A percentile compares a stretch with the other conserved stretches of the same genome.
Evolutionary conservation across 2,888 invertebrate genomes (phyloP).

Genomic region (Erannis defoliaria): DNA sequence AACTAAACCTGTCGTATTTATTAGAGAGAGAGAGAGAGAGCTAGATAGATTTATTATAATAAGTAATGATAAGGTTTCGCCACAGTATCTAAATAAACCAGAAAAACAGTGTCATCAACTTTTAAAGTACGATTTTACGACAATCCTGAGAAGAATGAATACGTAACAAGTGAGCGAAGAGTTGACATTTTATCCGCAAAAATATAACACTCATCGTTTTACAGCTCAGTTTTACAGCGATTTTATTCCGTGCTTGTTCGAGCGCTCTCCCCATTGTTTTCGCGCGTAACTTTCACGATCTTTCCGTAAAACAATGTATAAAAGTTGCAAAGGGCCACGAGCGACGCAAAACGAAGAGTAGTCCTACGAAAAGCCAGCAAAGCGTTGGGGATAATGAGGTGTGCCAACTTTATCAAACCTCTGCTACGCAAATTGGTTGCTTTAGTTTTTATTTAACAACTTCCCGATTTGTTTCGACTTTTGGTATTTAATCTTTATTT

Average conservation of each 20-base stretch:
- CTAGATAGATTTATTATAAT: too few relatives aligned
- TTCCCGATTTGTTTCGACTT: conserved; percentile 3
- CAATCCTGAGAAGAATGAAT: conserved; percentile 13
- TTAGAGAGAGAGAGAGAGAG: neutral
- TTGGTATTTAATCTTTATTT: neutral
- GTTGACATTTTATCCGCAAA: conserved; percentile 47
- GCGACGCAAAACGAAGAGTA: conserved; percentile 33
- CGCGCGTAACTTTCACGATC: conserved; percentile 59
- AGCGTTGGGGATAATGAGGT: conserved; percentile 26
- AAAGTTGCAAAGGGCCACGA: conserved; percentile 52
- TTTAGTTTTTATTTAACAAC: conserved; percentile 1
- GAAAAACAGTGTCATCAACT: too few relatives aligned
- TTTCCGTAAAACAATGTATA: conserved; percentile 58
- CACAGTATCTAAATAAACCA: conserved; percentile 11
- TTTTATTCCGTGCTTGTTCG: conserved; percentile 50
- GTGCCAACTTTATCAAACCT: conserved; percentile 27
- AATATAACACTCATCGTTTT: conserved; percentile 55
- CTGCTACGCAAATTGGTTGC: conserved; percentile 9
- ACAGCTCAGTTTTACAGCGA: conserved; percentile 51
- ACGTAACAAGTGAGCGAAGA: conserved; percentile 28
- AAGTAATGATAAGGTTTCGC: neutral
- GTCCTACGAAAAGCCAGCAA: conserved; percentile 15
- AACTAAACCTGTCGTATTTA: neutral
- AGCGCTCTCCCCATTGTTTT: conserved; percentile 55
- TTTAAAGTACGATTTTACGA: conserved; percentile 6